Percentiles rank a stretch among this genome's conserved stretches.
phyloP scores from a whole-genome alignment of 2,113 vertebrate genomes.

The Hyperopisus bebe region DNA sequence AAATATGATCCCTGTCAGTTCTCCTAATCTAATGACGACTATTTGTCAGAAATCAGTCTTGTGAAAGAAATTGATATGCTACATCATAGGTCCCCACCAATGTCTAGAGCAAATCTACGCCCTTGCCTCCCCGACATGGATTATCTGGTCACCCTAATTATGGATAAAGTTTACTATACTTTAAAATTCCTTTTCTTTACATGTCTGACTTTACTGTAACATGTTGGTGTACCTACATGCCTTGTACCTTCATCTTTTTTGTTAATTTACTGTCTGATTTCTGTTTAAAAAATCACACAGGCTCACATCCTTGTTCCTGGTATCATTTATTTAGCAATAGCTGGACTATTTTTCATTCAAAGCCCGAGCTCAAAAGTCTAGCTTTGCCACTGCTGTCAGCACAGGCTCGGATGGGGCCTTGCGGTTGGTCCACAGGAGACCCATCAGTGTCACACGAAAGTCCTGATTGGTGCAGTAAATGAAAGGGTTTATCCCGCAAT shows the following conservation, averaged over 20 bases:
- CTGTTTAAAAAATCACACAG: background rate
- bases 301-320: background rate
- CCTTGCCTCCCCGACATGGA: no score
- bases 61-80: no score
- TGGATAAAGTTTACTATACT: background rate
- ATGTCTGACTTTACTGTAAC: background rate
- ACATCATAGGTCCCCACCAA: no score
- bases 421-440: conserved; percentile 53
- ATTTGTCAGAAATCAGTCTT: no score
- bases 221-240: background rate
- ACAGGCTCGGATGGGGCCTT: conserved; percentile 47
- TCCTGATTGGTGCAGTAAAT: conserved; percentile 57
- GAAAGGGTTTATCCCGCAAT: conserved; percentile 58
- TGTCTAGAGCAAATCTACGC: no score
- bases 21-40: no score
- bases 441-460: conserved; percentile 52
- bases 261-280: background rate
- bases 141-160: background rate
- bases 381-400: conserved; percentile 47
- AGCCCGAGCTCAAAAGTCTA: conserved; percentile 28
- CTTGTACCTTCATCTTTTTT: background rate
- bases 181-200: background rate
- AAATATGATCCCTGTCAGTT: no score
- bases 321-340: background rate
- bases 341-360: background rate